A percentile compares a stretch with the other conserved stretches of the same genome.
Conservation (phyloP, 2,888 invertebrate genomes). For the Coenonympha arcania region DNA sequence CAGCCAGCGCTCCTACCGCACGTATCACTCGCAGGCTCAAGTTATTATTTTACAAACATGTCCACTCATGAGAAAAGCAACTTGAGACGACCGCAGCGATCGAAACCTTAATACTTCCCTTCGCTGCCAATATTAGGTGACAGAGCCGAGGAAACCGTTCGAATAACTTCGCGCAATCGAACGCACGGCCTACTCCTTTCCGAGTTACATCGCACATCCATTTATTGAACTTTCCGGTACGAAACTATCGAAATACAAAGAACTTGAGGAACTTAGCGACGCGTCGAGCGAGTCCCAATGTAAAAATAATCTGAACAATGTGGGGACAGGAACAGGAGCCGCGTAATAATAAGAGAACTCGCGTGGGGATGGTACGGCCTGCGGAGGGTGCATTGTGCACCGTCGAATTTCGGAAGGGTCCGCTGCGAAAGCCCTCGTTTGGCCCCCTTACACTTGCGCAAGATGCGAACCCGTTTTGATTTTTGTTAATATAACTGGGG, state of each 20-base stretch:
- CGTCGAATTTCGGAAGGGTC: conserved; percentile 73
- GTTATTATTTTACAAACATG: conserved; percentile 73
- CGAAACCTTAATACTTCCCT: conserved; percentile 75
- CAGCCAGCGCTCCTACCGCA: conserved; percentile 59
- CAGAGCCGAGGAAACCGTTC: conserved; percentile 59
- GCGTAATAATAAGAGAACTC: conserved; percentile 71
- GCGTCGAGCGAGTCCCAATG: conserved; percentile 66
- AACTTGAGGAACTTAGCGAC: conserved; percentile 41
- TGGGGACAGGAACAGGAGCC: conserved; percentile 69
- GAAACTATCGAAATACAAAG: background rate
- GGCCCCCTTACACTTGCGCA: conserved; percentile 71
- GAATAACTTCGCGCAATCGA: conserved; percentile 48
- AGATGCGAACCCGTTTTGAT: conserved; percentile 73
- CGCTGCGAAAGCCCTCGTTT: conserved; percentile 65
- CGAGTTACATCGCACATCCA: background rate
- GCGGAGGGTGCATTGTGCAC: conserved; percentile 73
- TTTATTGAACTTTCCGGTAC: background rate
- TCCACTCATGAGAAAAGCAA: conserved; percentile 75
- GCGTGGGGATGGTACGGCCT: conserved; percentile 67
- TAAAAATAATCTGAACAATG: conserved; percentile 68
- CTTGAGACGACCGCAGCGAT: conserved; percentile 72
- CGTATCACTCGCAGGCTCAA: conserved; percentile 69
- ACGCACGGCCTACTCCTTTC: conserved; percentile 39
- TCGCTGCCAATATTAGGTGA: conserved; percentile 72
- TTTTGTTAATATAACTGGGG: conserved; percentile 60